Evolutionary conservation across 2,888 invertebrate genomes (phyloP), one percentile per base, ranked within the genome.

Genomic region (Limenitis arthemis): DNA sequence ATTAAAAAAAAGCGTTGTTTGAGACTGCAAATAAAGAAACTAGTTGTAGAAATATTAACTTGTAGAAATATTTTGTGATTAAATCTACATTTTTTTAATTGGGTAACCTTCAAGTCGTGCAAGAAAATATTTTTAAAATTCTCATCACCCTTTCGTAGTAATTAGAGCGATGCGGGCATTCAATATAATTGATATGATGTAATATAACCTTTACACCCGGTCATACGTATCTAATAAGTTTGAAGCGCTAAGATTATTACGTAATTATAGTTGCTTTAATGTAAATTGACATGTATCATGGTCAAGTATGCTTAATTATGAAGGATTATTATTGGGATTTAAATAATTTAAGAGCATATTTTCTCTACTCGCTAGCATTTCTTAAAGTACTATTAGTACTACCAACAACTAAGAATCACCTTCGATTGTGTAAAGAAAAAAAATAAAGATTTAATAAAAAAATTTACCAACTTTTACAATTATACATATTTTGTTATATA

Each of bases 141-240:
- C 29, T 11, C 51, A 51, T 59, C 48, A 67, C 68, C 67, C 72
- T 75, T 70, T 72, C 63, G 66, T 70, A 70, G 67, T 72, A 77
- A 85, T 74, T 72, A 80, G 85, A 83, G 81, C 84, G 76, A 65
- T 70, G 72, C 80, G 67, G 56, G 71, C 81, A 74, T 68, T 66
- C 65, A 58, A 66, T 75, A 81, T 75, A 81, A 84, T 83, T 73
- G 38, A 60, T 52, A 51, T 82, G 78, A 83, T 72, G 84, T 79
- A 82, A 83, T 57, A 59, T 68, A 77, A 75, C 79, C 81, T 79
- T 82, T 79, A 77, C 75, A 77, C 72, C 58, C 56, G 55, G 41
- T 47, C 41, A 52, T 40, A 36, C 37, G 9, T 32, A 37, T 48
- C 33, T 36, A 32, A 44, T 33, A 39, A 8, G 36, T 44, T 44